These are phyloP conservation scores for Lates japonicus DNA, from an alignment of 2,797 vertebrate genomes.

Conservation along the genomic window DNA sequence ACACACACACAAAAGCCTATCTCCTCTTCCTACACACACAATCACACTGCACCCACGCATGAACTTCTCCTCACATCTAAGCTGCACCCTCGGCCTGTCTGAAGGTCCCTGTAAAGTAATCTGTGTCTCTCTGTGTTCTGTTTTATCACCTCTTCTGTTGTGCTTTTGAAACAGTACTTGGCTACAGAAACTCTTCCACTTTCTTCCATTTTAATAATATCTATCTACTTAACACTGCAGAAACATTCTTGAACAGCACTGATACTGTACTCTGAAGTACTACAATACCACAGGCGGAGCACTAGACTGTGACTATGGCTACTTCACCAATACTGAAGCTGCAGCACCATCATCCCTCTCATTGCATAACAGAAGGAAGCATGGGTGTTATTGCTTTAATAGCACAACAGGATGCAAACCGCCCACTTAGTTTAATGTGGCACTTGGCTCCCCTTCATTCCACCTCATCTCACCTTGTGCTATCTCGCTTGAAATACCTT, in stretches of 20 bases:
- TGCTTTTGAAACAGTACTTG: background rate
- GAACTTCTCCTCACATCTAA: background rate
- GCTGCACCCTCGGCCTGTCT: background rate
- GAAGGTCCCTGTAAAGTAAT: background rate
- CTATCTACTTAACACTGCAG: slow-evolving; percentile 9
- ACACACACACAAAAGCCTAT: no score
- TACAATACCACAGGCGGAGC: background rate
- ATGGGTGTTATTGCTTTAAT: slow-evolving; percentile 24
- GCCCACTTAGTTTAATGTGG: slow-evolving; percentile 70
- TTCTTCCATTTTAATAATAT: background rate
- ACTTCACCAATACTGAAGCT: slow-evolving; percentile 18
- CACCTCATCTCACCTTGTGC: slow-evolving; percentile 57
- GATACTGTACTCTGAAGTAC: background rate
- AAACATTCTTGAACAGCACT: background rate
- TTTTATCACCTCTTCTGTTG: background rate
- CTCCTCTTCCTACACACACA: background rate
- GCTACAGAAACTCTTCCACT: background rate
- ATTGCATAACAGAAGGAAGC: background rate
- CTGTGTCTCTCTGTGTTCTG: background rate
- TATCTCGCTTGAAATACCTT: slow-evolving; percentile 54
- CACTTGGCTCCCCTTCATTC: slow-evolving; percentile 61
- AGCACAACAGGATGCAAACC: slow-evolving; percentile 47
- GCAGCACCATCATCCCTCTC: slow-evolving; percentile 23
- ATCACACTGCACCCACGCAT: background rate
- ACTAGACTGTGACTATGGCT: background rate